Evolutionary conservation across 1,140 invertebrate genomes (phyloP), one percentile per base, ranked within the genome.

Genomic region (Contarinia nasturtii): DNA sequence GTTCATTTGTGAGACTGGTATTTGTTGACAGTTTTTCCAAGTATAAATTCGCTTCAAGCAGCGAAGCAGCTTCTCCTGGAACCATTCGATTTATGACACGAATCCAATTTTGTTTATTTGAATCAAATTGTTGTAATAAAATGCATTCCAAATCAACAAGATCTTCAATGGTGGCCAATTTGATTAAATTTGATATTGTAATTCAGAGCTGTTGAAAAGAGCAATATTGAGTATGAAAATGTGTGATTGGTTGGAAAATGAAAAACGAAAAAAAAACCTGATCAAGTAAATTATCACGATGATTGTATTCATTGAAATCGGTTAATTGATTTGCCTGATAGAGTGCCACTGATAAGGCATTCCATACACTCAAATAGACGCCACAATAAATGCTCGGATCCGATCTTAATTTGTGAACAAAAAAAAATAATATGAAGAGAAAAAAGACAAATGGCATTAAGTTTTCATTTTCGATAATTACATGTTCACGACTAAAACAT

Each of bases 261-360:
- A 27, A 27, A 5, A 27, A 27, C 10, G 10, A 34, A 5, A 5
- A 27, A 27, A 52, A 54, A 50, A 73, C 72, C 57, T 81, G 80
- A 53, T 81, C 76, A 42, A 77, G 68, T 20, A 85, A 65, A 54
- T 76, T 75, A 54, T 87, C 83, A 44, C 78, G 73, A 63, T 89
- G 85, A 53, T 78, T 75, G 59, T 83, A 88, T 63, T 88, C 84
- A 19, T 74, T 74, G 50, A 77, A 86, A 56, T 82, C 83, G 40
- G 77, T 76, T n/a, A 81, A 68, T 52, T 80, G 71, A 48, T 82
- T 74, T 18, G 80, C 75, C 54, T 76, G 81, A 49, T 84, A 76
- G 51, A 87, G 69, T 7, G 79, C 79, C 36, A 69, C 66, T 21
- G 86, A 60, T 1, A 87, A 58, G 18, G 72, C 73, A 14, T 70